Evolutionary conservation across 2,797 vertebrate species (phyloP), one percentile per base, ranked within the genome.

Genomic region (Octomys mimax): DNA sequence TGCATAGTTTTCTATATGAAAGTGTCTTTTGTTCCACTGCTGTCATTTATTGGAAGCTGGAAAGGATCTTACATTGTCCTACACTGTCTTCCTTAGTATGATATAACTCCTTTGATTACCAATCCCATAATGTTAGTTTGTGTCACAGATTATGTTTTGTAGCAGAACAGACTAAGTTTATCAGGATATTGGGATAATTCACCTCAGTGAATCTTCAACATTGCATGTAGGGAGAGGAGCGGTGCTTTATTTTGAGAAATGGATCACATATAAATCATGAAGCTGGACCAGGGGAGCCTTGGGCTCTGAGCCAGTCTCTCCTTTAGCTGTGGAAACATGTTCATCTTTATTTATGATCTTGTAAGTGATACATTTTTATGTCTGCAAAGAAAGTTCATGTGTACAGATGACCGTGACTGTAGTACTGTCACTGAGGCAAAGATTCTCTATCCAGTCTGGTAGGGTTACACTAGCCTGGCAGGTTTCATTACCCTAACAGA

Each of bases 211-310:
- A 87, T 97, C 73, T 95, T 84, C 70, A 46, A 26, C 95, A 89
- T 92, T 96, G 95, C 95, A 59, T 95, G 39, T 94, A 78, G 93
- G 90, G 96, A 96, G 97, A 96, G 96, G 79, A 94, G 0, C 90
- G 46, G 96, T 39, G 19, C 57, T 97, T 97, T 73, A 92, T 92
- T 97, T 95, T 77, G 73, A 82, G 52, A 92, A 93, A 39, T 73
- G 92, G 94, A 96, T 57, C n/a, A 70, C 19, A 6, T 0, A 0
- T 97, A 75, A 61, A 93, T 97, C 93, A 31, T 77, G 46, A 97
- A 91, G 87, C 87, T 13, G 10, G 61, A 24, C 89, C 92, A 62
- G 57, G 21, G 39, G 61, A 89, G 61, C 64, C 36, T 82, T 22
- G 31, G 83, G 81, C 81, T 77, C 6, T 24, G 31, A 54, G 31